Conservation (phyloP, 2,113 vertebrate genomes). For the Podarcis cretensis region DNA sequence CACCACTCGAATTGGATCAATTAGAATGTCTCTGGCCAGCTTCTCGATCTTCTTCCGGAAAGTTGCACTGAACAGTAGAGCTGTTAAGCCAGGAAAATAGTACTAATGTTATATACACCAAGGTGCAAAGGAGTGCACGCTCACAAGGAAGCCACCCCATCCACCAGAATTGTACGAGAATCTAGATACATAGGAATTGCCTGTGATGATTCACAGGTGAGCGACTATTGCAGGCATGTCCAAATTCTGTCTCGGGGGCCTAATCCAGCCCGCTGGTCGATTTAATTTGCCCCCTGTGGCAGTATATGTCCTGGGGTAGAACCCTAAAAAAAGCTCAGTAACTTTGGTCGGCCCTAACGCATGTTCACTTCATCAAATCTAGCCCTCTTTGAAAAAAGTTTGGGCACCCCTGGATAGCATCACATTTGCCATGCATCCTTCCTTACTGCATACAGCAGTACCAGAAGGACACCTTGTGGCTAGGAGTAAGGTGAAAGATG, state of each 20-base stretch:
- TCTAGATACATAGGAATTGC: background rate
- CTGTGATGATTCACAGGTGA: background rate
- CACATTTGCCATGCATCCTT: background rate
- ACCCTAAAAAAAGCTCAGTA: too few relatives aligned
- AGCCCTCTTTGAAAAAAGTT: too few relatives aligned
- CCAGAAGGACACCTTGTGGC: background rate
- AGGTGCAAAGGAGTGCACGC: background rate
- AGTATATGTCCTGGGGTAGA: too few relatives aligned
- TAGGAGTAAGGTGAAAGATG: background rate
- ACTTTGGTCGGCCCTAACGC: too few relatives aligned
- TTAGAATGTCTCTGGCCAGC: conserved; percentile 93
- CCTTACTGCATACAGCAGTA: background rate
- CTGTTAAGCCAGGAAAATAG: conserved; percentile 73
- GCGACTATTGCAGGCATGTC: too few relatives aligned
- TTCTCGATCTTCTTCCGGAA: conserved; percentile 99
- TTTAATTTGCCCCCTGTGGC: too few relatives aligned
- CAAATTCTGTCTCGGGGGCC: too few relatives aligned
- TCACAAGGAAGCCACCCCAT: background rate
- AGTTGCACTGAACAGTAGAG: conserved; percentile 96
- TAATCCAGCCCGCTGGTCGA: too few relatives aligned
- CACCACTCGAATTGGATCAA: conserved; percentile 96
- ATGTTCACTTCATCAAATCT: too few relatives aligned
- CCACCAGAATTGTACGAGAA: background rate
- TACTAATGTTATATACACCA: background rate
- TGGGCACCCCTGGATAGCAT: background rate